Percentiles rank a stretch among this genome's conserved stretches.
Evolutionary conservation across 2,888 invertebrate genomes (phyloP).

Genomic region (Rotaria magnacalcarata): DNA sequence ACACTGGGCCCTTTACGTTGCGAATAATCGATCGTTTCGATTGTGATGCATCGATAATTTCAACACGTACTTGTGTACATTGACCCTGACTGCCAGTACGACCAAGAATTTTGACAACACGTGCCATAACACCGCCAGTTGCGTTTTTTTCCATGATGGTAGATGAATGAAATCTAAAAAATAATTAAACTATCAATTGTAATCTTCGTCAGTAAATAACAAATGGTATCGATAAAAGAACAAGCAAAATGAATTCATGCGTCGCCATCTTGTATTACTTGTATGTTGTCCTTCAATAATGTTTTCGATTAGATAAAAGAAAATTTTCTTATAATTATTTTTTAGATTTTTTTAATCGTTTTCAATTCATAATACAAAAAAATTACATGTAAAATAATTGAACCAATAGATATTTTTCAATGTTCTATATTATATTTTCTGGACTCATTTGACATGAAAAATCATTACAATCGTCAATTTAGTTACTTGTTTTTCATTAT

Average conservation of each 20-base stretch:
- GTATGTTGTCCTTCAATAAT: not conserved
- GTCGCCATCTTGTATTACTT: not conserved
- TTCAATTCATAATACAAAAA: not conserved
- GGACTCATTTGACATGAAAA: not conserved
- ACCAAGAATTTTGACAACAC: conserved; percentile 74
- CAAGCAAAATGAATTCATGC: not conserved
- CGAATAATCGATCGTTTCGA: conserved; percentile 43
- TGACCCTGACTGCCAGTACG: conserved; percentile 98
- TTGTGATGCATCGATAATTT: conserved; percentile 17
- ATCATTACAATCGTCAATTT: not conserved
- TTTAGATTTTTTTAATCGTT: not conserved
- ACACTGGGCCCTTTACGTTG: conserved; percentile 69
- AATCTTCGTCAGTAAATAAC: not conserved
- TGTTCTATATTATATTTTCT: not conserved
- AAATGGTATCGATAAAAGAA: conserved; percentile 2
- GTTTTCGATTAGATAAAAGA: not conserved
- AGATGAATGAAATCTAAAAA: not conserved
- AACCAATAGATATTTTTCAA: not conserved
- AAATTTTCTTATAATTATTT: not conserved
- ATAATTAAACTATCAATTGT: not conserved
- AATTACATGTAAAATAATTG: not conserved
- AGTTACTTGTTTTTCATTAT: not conserved
- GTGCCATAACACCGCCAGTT: conserved; percentile 37
- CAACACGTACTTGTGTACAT: conserved; percentile 81
- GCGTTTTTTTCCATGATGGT: conserved; percentile 30